Evolutionary conservation across 1,140 invertebrate genomes (phyloP), one percentile per base, ranked within the genome.

Genomic region (Drosophila ironensis): DNA sequence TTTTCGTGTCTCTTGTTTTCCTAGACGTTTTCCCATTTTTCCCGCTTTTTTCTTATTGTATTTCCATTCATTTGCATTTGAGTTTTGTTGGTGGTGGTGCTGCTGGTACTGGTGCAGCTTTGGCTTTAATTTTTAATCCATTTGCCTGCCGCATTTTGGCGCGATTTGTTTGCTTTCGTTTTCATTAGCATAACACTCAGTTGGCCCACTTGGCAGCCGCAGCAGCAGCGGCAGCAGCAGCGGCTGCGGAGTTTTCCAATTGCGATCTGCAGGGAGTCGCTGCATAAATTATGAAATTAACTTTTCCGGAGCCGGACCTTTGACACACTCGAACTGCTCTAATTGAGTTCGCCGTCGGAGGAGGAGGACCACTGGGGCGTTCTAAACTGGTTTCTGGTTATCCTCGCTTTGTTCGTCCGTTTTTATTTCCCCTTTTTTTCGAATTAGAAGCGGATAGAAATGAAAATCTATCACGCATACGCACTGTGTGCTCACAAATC

Each of bases 381-480:
- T 9, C 41, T 59, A 45, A 72, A 48, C 37, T 37, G 42, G 20
- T 38, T 51, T 54, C 35, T 28, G 20, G 56, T 19, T 17, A 19
- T 46, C 14, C 20, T n/a, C 5, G 16, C 9, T 17, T 17, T 7
- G 1, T 6, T 11, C 3, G 27, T 30, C 1, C 14, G 4, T 16
- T 6, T 16, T 20, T n/a, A n/a, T n/a, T n/a, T n/a, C n/a, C n/a
- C n/a, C n/a, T 14, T 14, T 59, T 40, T 22, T 11, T n/a, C 11
- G 11, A 37, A 19, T 7, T n/a, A n/a, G 33, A 8, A n/a, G 16
- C 28, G 35, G 24, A 48, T 33, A 33, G 30, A 4, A 33, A 33
- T 33, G 46, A 48, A 63, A 66, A 73, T 66, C 59, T 72, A 84
- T 84, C 71, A 80, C 80, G 80, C 74, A 84, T 74, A 86, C 78